Base-by-base conservation (phyloP, 2,113 vertebrate genomes). In the Sprattus sprattus region DNA sequence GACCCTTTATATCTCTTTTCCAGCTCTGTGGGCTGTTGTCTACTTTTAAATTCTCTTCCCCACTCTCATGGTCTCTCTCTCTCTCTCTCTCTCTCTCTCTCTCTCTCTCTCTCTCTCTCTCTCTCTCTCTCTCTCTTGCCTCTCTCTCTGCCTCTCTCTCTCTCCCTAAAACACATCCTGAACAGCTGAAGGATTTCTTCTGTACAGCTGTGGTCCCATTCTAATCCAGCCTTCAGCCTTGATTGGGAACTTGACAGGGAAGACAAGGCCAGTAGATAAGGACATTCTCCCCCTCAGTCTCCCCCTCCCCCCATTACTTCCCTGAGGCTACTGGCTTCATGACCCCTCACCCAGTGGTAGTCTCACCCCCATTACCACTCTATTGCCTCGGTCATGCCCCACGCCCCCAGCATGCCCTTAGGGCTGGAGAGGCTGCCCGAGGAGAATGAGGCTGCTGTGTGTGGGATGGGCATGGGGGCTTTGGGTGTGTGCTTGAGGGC, bases 11-110 rank as follows among this genome's bases (percentile, higher is more conserved):
- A 54, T 54, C 52, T 54, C 52, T 54, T 18, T 54, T 18, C 16
- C 15, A 54, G 52, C 52, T 18, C 52, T 54, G 52, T 54, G 52
- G 52, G 52, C 5, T 54, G 15, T 15, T 54, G 52, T 18, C 16
- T 54, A 54, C 52, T 18, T 54, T 13, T 18, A 85, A 82, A 85
- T 39, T 85, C 83, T 83, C 67, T 71, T 28, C 22, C 60, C n/a
- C 3, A 8, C 67, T 71, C 32, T 82, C 82, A 75, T 82, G 85
- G 83, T 85, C 28, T 60, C 20, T 64, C 60, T 64, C 60, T 64
- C 60, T 64, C 52, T 15, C 10, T 71, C 64, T 71, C 64, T 71
- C 64, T 71, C 6, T 71, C 8, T 11, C n/a, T 71, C 64, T 71
- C n/a, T 71, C 64, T 71, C 6, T 28, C n/a, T 28, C n/a, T 32